Percentiles rank a stretch among this genome's conserved stretches.
These are phyloP conservation scores for Rhadina sibilatrix DNA, from an alignment of 2,113 vertebrate species.

Conservation along the genomic window DNA sequence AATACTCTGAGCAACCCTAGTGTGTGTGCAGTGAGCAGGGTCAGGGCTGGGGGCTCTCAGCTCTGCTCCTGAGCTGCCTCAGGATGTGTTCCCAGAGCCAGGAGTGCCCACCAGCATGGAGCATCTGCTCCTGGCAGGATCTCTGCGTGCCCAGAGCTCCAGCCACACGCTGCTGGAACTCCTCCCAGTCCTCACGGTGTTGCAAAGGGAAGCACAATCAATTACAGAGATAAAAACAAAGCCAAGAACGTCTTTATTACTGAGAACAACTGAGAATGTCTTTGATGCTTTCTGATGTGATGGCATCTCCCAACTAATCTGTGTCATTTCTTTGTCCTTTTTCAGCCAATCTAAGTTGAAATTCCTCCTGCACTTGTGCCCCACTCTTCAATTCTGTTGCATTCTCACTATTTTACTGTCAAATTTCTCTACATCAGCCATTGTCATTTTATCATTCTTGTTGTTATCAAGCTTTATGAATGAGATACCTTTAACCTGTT, in stretches of 20 bases:
- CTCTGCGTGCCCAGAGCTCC: accelerated
- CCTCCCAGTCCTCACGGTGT: background rate
- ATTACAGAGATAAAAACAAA: background rate
- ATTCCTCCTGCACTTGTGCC: background rate
- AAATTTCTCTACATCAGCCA: background rate
- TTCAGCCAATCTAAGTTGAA: background rate
- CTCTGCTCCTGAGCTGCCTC: background rate
- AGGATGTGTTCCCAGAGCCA: background rate
- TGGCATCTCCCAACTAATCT: background rate
- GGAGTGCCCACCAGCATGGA: background rate
- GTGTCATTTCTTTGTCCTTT: background rate
- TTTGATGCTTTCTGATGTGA: background rate
- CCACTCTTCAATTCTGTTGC: background rate
- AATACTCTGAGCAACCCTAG: background rate
- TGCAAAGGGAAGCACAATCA: background rate
- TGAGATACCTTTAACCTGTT: background rate
- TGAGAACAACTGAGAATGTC: background rate
- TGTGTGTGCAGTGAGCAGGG: accelerated
- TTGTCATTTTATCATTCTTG: background rate
- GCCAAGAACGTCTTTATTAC: background rate
- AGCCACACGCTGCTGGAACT: accelerated
- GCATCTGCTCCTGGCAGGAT: accelerated
- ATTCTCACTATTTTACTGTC: background rate
- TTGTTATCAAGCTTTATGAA: background rate
- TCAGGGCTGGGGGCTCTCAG: background rate